phyloP scores from a whole-genome alignment of 2,888 invertebrate genomes.

The Nezara viridula region DNA sequence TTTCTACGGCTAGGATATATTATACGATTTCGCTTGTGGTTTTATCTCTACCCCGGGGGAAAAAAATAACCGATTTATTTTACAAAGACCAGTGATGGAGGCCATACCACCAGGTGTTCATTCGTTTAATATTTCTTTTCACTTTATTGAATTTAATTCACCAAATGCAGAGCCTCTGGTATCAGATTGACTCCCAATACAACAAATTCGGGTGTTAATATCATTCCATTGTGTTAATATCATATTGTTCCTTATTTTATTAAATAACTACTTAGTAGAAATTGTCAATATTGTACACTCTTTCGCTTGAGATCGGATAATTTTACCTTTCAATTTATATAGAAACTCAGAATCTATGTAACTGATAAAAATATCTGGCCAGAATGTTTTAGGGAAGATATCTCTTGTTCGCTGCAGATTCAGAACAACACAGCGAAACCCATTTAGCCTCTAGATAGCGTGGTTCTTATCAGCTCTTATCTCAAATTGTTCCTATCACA shows the following conservation, averaged over 20 bases:
- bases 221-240: no score
- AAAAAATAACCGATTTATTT: no score
- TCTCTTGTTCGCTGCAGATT: background rate
- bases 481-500: constrained; percentile 15
- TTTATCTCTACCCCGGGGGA: no score
- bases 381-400: background rate
- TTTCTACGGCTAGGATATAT: no score
- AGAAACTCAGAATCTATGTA: background rate
- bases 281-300: background rate
- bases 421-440: background rate
- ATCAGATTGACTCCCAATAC: background rate
- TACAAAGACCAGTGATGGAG: no score
- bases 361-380: background rate
- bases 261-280: background rate
- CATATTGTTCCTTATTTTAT: no score
- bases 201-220: no score
- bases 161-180: background rate
- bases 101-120: no score
- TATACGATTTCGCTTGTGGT: no score
- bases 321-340: background rate
- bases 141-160: no score
- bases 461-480: background rate
- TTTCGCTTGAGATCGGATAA: background rate
- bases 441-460: constrained; percentile 10
- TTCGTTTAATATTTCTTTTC: no score